Percentiles rank a stretch among this genome's conserved stretches.
phyloP scores from a whole-genome alignment of 2,888 invertebrate genomes.

The Melikaiella ostensackeni region DNA sequence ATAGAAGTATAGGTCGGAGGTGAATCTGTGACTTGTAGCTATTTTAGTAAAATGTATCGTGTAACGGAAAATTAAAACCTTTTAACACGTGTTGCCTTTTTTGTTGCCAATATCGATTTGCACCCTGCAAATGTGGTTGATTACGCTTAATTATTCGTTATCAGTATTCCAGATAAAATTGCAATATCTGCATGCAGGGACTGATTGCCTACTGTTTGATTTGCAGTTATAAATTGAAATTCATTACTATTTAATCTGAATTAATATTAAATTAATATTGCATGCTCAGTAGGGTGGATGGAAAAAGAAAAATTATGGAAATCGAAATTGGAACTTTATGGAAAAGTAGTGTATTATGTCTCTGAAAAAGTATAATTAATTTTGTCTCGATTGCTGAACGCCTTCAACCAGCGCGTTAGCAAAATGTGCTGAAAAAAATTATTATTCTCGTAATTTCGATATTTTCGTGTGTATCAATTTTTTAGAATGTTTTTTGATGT shows the following conservation, averaged over 20 bases:
- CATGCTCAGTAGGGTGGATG: too few species aligned
- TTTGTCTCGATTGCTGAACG: too few species aligned
- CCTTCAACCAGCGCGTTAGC: too few species aligned
- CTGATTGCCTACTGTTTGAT: background rate
- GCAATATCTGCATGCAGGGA: background rate
- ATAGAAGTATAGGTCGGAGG: background rate
- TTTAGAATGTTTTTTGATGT: too few species aligned
- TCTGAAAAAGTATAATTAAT: too few species aligned
- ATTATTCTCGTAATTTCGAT: too few species aligned
- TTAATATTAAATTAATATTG: background rate
- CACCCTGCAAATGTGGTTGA: background rate
- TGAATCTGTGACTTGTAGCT: background rate
- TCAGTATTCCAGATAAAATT: slow-evolving; percentile 16
- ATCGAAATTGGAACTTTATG: too few species aligned
- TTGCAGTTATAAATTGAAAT: background rate
- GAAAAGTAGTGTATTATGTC: too few species aligned
- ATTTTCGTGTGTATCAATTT: too few species aligned
- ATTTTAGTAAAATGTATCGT: background rate
- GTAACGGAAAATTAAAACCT: background rate
- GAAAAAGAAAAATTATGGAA: too few species aligned
- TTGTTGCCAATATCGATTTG: background rate
- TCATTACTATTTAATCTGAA: background rate
- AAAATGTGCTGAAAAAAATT: too few species aligned
- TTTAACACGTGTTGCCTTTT: background rate
- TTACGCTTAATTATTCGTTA: slow-evolving; percentile 8